Conservation (phyloP, 2,888 invertebrate genomes). For the Temnothorax ravouxi region DNA sequence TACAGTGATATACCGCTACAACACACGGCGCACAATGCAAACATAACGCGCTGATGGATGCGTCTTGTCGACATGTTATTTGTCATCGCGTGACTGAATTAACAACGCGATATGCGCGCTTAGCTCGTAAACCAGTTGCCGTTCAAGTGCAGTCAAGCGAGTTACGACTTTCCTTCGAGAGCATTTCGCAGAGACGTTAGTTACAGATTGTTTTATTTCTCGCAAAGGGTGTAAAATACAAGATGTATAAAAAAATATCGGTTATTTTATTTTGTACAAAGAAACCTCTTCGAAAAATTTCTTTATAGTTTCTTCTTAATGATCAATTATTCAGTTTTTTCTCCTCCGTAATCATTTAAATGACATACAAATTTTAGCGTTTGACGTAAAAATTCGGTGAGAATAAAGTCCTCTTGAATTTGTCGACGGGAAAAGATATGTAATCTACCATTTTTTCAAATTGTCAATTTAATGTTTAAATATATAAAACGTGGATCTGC, state of each 20-base stretch:
- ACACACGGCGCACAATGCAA: conserved; percentile 55
- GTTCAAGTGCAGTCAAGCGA: background rate
- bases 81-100: conserved; percentile 59
- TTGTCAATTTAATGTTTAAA: background rate
- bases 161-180: background rate
- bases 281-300: background rate
- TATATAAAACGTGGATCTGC: background rate
- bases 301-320: background rate
- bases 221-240: background rate
- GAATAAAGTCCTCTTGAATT: background rate
- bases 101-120: conserved; percentile 31
- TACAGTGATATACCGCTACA: conserved; percentile 33
- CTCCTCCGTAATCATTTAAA: background rate
- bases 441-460: background rate
- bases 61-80: conserved; percentile 63
- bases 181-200: background rate
- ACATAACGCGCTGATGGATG: conserved; percentile 60
- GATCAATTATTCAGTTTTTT: no score
- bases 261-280: background rate
- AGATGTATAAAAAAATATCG: background rate
- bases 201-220: conserved; percentile 7
- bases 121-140: background rate
- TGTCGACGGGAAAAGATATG: background rate
- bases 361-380: background rate
- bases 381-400: background rate